Evolutionary conservation across 2,113 vertebrate species (phyloP).

Genomic region (Anthoscopus minutus): DNA sequence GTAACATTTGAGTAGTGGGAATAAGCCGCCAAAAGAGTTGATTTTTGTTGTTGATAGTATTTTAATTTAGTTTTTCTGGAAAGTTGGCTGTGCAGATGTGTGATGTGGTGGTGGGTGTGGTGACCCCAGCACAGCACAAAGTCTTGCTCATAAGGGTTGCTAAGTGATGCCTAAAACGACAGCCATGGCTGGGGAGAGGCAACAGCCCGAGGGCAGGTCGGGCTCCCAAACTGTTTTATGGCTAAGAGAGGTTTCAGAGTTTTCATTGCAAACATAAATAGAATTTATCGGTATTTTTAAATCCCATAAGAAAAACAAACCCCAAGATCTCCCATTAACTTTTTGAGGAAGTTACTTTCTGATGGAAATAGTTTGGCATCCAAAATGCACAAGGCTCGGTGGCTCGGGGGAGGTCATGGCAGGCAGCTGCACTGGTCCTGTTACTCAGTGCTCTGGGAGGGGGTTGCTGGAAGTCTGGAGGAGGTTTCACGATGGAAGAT

Average conservation of each 20-base stretch:
- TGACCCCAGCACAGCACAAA: neutral
- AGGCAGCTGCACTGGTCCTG: neutral
- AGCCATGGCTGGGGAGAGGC: neutral
- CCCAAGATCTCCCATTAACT: neutral
- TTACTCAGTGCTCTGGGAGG: conserved; percentile 40
- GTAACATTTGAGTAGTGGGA: neutral
- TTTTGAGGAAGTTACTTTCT: conserved; percentile 3
- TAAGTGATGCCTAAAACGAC: neutral
- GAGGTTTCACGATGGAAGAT: conserved; percentile 52
- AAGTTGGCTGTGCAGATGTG: neutral
- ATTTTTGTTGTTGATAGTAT: neutral
- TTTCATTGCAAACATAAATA: neutral
- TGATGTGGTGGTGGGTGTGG: conserved; percentile 16
- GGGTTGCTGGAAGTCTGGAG: conserved; percentile 18
- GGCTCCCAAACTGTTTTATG: neutral
- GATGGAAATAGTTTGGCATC: neutral
- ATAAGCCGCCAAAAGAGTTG: neutral
- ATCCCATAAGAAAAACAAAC: neutral
- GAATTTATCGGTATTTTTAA: neutral
- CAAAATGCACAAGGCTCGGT: neutral
- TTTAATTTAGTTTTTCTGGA: neutral
- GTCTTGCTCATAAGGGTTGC: neutral
- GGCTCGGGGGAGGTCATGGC: neutral
- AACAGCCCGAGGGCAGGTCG: accelerated
- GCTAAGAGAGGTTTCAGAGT: neutral